phyloP scores from a whole-genome alignment of 2,113 vertebrate species.

The Chloebia gouldiae region DNA sequence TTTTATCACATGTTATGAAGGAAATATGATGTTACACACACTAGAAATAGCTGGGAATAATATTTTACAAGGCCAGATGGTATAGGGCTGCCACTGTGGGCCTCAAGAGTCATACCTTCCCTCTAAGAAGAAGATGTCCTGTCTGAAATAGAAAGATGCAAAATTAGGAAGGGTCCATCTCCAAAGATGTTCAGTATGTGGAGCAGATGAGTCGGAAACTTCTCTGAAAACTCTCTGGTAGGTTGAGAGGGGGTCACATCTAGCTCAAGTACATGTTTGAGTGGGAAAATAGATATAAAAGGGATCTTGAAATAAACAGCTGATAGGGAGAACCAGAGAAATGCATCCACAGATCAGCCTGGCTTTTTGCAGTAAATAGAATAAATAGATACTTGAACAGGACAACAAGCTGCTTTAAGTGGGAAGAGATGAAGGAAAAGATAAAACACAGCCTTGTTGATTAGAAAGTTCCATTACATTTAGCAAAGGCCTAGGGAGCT shows the following conservation, averaged over 20 bases:
- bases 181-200: neutral
- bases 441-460: neutral
- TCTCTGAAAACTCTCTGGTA: neutral
- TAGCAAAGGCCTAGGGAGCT: slow-evolving; percentile 22
- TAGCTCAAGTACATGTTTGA: neutral
- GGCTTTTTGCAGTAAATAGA: neutral
- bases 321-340: neutral
- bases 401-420: neutral
- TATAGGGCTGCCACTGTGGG: neutral
- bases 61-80: neutral
- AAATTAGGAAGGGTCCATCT: neutral
- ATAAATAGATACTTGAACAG: neutral
- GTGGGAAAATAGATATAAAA: neutral
- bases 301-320: neutral
- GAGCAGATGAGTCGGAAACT: neutral
- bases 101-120: neutral
- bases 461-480: neutral
- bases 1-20: neutral
- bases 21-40: neutral
- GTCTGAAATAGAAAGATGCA: neutral
- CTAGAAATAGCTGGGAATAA: neutral
- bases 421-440: neutral
- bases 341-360: neutral
- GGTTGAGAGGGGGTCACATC: neutral
- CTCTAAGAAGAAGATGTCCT: neutral